Conservation (phyloP, 2,797 vertebrate species). For the Amblyopsis hoosieri region DNA sequence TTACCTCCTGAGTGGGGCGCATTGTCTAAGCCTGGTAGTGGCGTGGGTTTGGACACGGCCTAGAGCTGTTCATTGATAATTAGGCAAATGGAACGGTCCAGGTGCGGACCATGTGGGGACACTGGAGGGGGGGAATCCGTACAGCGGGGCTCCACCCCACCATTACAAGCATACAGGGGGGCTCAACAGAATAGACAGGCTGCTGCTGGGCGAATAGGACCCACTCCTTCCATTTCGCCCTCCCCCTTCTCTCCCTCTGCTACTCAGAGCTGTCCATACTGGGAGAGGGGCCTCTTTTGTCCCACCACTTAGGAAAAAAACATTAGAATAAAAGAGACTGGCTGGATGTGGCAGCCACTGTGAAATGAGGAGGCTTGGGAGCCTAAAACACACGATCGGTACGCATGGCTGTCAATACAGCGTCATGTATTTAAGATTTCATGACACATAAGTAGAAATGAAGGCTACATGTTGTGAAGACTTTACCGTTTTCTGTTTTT, state of each 20-base stretch:
- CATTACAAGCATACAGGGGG: slow-evolving; percentile 49
- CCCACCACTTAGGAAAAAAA: slow-evolving; percentile 38
- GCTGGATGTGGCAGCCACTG: slow-evolving; percentile 51
- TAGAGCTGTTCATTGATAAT: slow-evolving; percentile 73
- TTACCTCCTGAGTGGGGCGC: slow-evolving; percentile 52
- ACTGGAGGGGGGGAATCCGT: slow-evolving; percentile 45
- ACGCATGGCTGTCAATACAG: slow-evolving; percentile 20
- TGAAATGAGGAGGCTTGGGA: slow-evolving; percentile 37
- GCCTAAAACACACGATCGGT: slow-evolving; percentile 33
- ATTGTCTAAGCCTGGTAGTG: slow-evolving; percentile 70
- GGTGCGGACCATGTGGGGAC: slow-evolving; percentile 73
- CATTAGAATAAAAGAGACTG: slow-evolving; percentile 51
- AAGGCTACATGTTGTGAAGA: too few relatives aligned
- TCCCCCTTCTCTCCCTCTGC: slow-evolving; percentile 54
- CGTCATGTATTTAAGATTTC: slow-evolving; percentile 16
- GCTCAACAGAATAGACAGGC: slow-evolving; percentile 56
- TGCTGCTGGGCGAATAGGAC: slow-evolving; percentile 72
- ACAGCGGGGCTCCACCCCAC: slow-evolving; percentile 50
- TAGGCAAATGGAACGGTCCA: slow-evolving; percentile 78
- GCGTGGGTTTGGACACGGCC: slow-evolving; percentile 70
- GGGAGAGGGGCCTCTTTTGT: slow-evolving; percentile 76
- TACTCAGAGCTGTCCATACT: slow-evolving; percentile 64
- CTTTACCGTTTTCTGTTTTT: too few relatives aligned
- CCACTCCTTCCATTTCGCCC: slow-evolving; percentile 50
- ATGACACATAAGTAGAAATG: background rate